Conservation (phyloP, 1,140 invertebrate species). For the Eriosoma lanigerum region DNA sequence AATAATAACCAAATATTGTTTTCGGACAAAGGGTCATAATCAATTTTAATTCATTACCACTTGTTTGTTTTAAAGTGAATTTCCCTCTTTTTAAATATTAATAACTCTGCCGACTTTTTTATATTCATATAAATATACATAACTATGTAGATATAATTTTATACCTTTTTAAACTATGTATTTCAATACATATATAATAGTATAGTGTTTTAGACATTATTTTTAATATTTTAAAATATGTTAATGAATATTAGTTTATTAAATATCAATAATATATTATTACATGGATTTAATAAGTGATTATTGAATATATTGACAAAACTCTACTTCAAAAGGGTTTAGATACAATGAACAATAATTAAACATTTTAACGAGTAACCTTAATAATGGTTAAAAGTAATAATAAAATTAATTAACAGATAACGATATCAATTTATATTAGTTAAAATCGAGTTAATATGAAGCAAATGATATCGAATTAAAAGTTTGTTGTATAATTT, state of each 20-base stretch:
- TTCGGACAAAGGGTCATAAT: neutral
- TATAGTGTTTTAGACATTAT: neutral
- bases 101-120: neutral
- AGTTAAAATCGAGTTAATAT: no score
- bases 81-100: neutral
- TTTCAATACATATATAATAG: neutral
- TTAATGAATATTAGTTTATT: neutral
- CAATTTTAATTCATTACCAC: neutral
- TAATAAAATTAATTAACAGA: no score
- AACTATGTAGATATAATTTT: neutral
- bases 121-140: neutral
- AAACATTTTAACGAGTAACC: slow-evolving; percentile 15
- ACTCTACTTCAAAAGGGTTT: neutral
- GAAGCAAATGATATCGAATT: no score
- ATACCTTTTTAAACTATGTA: neutral
- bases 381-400: neutral
- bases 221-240: neutral
- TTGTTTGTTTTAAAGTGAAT: neutral
- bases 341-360: slow-evolving; percentile 17
- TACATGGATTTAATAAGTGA: neutral
- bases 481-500: no score
- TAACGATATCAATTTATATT: no score
- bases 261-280: neutral
- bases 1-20: neutral
- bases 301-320: neutral